Evolutionary conservation across 2,888 invertebrate genomes (phyloP), one percentile per base, ranked within the genome.

Genomic region (Marronus borbonicus): DNA sequence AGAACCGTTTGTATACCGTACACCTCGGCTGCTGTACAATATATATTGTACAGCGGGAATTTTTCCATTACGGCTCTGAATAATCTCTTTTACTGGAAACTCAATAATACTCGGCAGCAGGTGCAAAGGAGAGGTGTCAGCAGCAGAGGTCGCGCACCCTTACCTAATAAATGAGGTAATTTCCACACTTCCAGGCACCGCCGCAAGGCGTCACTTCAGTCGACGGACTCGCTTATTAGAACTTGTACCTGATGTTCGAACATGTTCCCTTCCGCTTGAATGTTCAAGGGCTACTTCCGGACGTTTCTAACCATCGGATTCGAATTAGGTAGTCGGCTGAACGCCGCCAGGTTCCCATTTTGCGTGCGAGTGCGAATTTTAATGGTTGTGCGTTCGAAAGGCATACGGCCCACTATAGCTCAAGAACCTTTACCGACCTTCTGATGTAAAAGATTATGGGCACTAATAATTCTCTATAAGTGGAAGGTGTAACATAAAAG

Each of bases 151-250:
- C 88, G 87, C 87, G 86, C 87, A 86, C 88, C 88, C 89, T 88
- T 87, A 89, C 89, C 89, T 89, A 89, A 89, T 89, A 89, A 89
- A 89, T 88, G 89, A 89, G 89, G 89, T 89, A 89, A 89, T 89
- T 89, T 89, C 88, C 89, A 89, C 89, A 89, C 88, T 89, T 89
- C 87, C 86, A 86, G 86, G 83, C 85, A 81, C 84, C 84, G 88
- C 89, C 89, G 86, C 89, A 88, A 88, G 88, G 88, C 88, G 87
- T 87, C 87, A 87, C 85, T 86, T 85, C 82, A 80, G 82, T 81
- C 81, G 84, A 84, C 85, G 85, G 85, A 84, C 85, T 83, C 83
- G 85, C 86, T 88, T 88, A 88, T 87, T 88, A 86, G 87, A 87
- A 87, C 86, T 84, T 87, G 87, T 88, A 88, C 87, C 87, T 88